Evolutionary conservation across 2,888 invertebrate genomes (phyloP).

Genomic region (Andrena marginata): DNA sequence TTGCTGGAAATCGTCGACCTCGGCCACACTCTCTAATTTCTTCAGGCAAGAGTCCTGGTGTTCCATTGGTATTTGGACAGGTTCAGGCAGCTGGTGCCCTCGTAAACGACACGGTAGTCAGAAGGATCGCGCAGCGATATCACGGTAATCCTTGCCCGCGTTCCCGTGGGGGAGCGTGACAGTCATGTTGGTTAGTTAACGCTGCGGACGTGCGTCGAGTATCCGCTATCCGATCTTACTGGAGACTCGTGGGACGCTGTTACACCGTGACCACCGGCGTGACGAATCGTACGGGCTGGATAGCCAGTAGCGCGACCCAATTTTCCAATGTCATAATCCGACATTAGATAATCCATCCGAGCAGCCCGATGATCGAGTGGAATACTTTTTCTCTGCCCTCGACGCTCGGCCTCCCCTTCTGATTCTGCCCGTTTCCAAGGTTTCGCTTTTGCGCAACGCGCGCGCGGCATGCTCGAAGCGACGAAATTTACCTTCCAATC

Average conservation of each 20-base stretch:
- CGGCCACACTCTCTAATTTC: not conserved
- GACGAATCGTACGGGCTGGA: constrained; percentile 60
- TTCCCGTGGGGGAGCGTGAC: constrained; percentile 62
- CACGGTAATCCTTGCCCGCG: constrained; percentile 63
- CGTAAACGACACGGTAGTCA: constrained; percentile 47
- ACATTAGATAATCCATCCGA: constrained; percentile 53
- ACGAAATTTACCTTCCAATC: constrained; percentile 43
- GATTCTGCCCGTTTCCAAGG: constrained; percentile 17
- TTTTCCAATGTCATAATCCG: constrained; percentile 74
- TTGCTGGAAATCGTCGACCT: no score
- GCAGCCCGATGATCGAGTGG: constrained; percentile 29
- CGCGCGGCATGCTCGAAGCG: not conserved
- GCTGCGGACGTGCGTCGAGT: constrained; percentile 60
- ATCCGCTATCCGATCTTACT: constrained; percentile 73
- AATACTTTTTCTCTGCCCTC: constrained; percentile 5
- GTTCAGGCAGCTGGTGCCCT: constrained; percentile 16
- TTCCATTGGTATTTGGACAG: constrained; percentile 24
- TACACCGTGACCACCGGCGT: constrained; percentile 54
- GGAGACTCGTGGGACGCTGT: constrained; percentile 70
- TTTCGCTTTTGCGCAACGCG: constrained; percentile 37
- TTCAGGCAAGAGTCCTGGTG: not conserved
- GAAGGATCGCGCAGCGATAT: constrained; percentile 53
- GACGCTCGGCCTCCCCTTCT: not conserved
- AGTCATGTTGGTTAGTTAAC: constrained; percentile 73
- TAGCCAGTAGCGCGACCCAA: constrained; percentile 58